Evolutionary conservation across 2,113 vertebrate species (phyloP).

Genomic region (Stegostoma tigrinum): DNA sequence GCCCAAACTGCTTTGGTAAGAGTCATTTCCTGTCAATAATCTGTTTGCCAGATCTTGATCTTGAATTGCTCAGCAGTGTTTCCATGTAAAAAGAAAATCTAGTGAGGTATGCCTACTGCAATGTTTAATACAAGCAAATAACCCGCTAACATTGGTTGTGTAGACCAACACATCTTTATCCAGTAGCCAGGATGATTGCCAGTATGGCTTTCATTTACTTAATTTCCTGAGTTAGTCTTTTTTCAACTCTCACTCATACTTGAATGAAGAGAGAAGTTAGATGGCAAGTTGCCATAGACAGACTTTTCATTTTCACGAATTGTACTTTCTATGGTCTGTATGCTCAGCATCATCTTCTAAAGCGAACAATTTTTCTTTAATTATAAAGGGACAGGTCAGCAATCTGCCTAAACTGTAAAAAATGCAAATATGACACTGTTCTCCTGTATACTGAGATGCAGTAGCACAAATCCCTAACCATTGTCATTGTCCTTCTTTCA

Average conservation of each 20-base stretch:
- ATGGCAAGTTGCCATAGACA: not conserved
- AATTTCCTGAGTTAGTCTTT: not conserved
- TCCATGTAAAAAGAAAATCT: not conserved
- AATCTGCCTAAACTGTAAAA: not conserved
- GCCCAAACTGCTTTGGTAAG: not conserved
- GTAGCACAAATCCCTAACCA: not conserved
- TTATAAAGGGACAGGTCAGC: not conserved
- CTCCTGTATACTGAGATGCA: not conserved
- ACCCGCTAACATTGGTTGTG: not conserved
- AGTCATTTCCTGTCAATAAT: slow-evolving; percentile 13
- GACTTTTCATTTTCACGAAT: not conserved
- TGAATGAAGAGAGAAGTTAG: not conserved
- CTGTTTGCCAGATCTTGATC: slow-evolving; percentile 24
- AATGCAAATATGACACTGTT: not conserved
- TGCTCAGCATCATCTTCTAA: not conserved
- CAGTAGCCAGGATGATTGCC: not conserved
- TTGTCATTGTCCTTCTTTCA: not conserved
- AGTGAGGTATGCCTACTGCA: not conserved
- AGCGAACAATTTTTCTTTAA: not conserved
- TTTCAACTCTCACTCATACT: not conserved
- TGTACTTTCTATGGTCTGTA: not conserved
- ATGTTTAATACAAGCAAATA: not conserved
- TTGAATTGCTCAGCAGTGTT: not conserved
- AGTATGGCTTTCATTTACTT: not conserved
- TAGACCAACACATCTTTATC: not conserved